Evolutionary conservation across 2,113 vertebrate species (phyloP), one percentile per base, ranked within the genome.

Genomic region (Bubo bubo): DNA sequence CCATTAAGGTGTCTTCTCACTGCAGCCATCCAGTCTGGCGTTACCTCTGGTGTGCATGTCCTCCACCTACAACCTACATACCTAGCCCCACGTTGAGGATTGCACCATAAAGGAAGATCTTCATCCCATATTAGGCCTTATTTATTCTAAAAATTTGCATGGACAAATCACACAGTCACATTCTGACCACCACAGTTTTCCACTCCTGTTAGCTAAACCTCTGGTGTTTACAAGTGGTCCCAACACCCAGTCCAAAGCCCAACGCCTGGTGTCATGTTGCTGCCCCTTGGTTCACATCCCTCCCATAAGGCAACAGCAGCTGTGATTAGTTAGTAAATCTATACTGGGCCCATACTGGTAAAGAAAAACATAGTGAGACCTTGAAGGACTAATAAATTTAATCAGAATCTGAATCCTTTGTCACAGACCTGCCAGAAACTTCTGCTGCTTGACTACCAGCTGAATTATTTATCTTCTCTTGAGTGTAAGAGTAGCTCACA

Each of bases 131-230:
- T 28, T 45, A 68, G 52, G 22, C 21, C 35, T 58, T 67, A 52
- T 72, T 50, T 66, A 67, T 67, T 73, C 39, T 60, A 79, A 73
- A 22, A 27, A 23, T 41, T 73, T 70, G 18, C 13, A 16, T 2
- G 6, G 27, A 55, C 10, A 88, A 86, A 63, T 26, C 14, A 49
- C 0, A 1, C 0, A 0, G 15, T 26, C 23, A 16, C 7, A 27
- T 58, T 73, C 52, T 47, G 43, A 39, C 7, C n/a, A 39, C 22
- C 34, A n/a, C 8, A 35, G 21, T 50, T 74, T 76, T 77, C 24
- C 39, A 24, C 10, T 49, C 14, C 39, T 20, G 6, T 52, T 64
- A 59, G 55, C 35, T n/a, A 73, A 76, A 21, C 3, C 3, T 74
- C 55, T 39, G 12, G 20, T 14, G 12, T 58, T 49, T 53, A 18